A percentile compares a stretch with the other conserved stretches of the same genome.
Evolutionary conservation across 1,140 invertebrate species (phyloP).

Genomic region (Galleria mellonella): DNA sequence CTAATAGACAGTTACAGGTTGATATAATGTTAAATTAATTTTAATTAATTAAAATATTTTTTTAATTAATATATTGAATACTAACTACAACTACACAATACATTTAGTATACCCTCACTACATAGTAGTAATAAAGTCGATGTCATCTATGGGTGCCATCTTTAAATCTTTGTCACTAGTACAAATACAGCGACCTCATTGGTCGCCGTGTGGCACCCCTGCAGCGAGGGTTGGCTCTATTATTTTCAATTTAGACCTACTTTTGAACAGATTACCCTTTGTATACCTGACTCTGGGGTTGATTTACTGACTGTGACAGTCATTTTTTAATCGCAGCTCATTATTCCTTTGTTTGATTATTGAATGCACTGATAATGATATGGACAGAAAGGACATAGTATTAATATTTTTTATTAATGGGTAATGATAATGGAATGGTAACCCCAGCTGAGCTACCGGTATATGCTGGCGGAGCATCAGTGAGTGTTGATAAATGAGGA

Average conservation of each 20-base stretch:
- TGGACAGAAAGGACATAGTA: neutral
- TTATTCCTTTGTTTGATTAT: constrained; percentile 39
- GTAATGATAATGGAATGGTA: no score
- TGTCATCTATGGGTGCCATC: constrained; percentile 40
- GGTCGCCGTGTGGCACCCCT: constrained; percentile 25
- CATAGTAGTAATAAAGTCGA: no score
- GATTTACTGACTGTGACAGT: constrained; percentile 53
- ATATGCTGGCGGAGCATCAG: no score
- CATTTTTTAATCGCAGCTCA: constrained; percentile 57
- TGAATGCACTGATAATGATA: constrained; percentile 5
- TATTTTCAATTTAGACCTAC: constrained; percentile 59
- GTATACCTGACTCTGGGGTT: constrained; percentile 46
- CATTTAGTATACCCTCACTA: no score
- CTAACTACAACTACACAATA: no score
- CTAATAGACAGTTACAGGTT: no score
- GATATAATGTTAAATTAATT: no score
- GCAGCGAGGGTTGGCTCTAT: constrained; percentile 42
- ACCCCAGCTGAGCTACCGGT: no score
- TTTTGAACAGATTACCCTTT: constrained; percentile 57
- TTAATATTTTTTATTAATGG: no score
- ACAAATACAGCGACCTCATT: constrained; percentile 27
- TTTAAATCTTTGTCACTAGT: constrained; percentile 49
- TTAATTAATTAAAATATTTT: no score
- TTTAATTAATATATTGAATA: no score
- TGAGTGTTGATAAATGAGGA: no score